A percentile compares a stretch with the other conserved stretches of the same genome.
Evolutionary conservation across 2,113 vertebrate genomes (phyloP).

Genomic region (Macquaria ambigua): DNA sequence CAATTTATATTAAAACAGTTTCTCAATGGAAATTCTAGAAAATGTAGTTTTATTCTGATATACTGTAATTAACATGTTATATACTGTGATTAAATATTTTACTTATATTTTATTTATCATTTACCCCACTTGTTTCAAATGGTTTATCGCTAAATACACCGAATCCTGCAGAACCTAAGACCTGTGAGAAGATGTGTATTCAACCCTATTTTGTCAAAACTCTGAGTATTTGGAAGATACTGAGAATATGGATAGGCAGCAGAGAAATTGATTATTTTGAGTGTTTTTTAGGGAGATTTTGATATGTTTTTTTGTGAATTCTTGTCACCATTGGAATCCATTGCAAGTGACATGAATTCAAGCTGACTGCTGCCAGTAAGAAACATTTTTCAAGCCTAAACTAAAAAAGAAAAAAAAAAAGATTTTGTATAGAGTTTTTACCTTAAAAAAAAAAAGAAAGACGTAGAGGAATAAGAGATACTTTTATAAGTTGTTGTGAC

Average conservation of each 20-base stretch:
- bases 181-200: neutral
- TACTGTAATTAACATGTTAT: neutral
- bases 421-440: neutral
- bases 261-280: neutral
- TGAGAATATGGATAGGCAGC: neutral
- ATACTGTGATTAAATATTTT: neutral
- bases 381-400: neutral
- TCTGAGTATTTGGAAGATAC: neutral
- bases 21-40: neutral
- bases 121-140: neutral
- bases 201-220: neutral
- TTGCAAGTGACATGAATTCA: neutral
- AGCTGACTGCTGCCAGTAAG: neutral
- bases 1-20: too few species aligned
- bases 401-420: too few species aligned
- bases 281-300: neutral
- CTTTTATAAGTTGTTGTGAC: conserved; percentile 3
- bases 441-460: neutral
- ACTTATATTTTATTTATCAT: neutral
- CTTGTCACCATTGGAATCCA: neutral
- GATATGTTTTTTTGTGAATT: neutral
- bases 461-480: neutral
- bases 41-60: neutral
- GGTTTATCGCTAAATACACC: too few species aligned
- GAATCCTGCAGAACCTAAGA: too few species aligned